Evolutionary conservation across 2,113 vertebrate genomes (phyloP).

Genomic region (Nannobrachium achirus): DNA sequence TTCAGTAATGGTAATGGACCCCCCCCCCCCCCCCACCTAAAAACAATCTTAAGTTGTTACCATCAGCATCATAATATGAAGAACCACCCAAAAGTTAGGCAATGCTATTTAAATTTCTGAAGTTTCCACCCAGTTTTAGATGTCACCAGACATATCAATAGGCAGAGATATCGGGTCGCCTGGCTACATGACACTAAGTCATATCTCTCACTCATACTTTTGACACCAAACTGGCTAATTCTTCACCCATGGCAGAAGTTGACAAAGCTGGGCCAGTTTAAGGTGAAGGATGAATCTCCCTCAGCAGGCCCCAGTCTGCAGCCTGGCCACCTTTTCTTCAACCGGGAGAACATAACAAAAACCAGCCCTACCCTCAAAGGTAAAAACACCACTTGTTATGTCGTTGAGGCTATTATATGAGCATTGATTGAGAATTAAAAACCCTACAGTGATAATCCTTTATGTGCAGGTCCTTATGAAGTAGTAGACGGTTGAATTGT

Average conservation of each 20-base stretch:
- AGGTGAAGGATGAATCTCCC: conserved; percentile 86
- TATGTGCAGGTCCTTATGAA: conserved; percentile 6
- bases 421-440: background rate
- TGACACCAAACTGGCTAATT: background rate
- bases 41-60: no score
- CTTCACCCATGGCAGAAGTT: conserved; percentile 77
- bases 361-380: conserved; percentile 72
- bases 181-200: background rate
- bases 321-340: conserved; percentile 89
- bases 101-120: no score
- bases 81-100: no score
- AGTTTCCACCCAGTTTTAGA: no score
- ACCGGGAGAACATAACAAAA: conserved; percentile 76
- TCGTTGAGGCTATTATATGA: background rate
- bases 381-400: conserved; percentile 46
- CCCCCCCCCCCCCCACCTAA: no score
- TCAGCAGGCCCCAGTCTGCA: conserved; percentile 71
- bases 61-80: no score
- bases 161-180: no score
- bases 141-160: no score
- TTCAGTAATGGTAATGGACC: no score
- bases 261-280: conserved; percentile 90
- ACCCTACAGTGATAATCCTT: background rate
- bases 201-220: background rate
- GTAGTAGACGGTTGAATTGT: background rate